Percentiles rank a stretch among this genome's conserved stretches.
phyloP scores from a whole-genome alignment of 2,888 invertebrate species.

The Liodrosophila aerea region DNA sequence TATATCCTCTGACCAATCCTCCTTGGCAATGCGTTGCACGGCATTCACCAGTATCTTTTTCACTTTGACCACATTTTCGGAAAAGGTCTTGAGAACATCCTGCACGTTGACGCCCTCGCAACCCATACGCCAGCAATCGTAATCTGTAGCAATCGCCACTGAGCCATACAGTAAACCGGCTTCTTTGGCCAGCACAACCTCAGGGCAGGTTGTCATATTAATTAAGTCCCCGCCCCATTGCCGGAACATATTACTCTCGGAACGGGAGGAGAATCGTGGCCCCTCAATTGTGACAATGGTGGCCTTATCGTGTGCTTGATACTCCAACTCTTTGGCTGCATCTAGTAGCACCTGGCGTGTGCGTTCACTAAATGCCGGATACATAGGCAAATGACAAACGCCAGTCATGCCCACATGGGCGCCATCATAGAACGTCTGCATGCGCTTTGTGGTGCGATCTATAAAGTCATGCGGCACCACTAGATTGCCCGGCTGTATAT shows the following conservation, averaged over 20 bases:
- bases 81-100: slow-evolving; percentile 90
- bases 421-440: slow-evolving; percentile 94
- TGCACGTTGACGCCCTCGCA: slow-evolving; percentile 86
- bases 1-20: slow-evolving; percentile 88
- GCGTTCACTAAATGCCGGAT: slow-evolving; percentile 91
- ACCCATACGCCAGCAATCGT: slow-evolving; percentile 96
- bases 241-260: slow-evolving; percentile 94
- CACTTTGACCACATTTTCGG: slow-evolving; percentile 90
- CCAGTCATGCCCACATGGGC: slow-evolving; percentile 84
- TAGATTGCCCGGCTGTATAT: slow-evolving; percentile 93
- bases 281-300: slow-evolving; percentile 94
- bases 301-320: slow-evolving; percentile 85
- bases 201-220: slow-evolving; percentile 98
- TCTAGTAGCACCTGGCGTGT: slow-evolving; percentile 87
- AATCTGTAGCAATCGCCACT: slow-evolving; percentile 98
- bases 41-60: slow-evolving; percentile 87
- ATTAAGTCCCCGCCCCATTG: slow-evolving; percentile 95
- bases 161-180: slow-evolving; percentile 95
- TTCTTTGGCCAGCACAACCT: slow-evolving; percentile 97
- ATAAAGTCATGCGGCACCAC: slow-evolving; percentile 94
- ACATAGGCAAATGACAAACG: slow-evolving; percentile 96
- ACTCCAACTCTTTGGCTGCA: slow-evolving; percentile 85
- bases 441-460: slow-evolving; percentile 85
- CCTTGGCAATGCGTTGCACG: slow-evolving; percentile 88
- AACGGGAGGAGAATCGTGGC: slow-evolving; percentile 94